A percentile compares a stretch with the other conserved stretches of the same genome.
phyloP scores from a whole-genome alignment of 2,797 vertebrate genomes.

The Arremon aurantiirostris region DNA sequence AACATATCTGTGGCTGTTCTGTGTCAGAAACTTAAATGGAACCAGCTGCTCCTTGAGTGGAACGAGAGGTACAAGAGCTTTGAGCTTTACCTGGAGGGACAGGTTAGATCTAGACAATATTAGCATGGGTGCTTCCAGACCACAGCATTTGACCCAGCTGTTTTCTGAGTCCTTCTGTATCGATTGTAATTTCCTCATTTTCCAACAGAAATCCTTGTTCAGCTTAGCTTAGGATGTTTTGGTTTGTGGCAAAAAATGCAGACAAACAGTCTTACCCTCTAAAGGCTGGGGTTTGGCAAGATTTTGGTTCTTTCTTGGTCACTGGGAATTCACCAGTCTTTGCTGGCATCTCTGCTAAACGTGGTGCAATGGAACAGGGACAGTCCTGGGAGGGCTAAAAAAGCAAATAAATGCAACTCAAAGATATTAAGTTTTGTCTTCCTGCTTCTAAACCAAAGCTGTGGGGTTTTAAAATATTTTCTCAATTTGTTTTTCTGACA shows the following conservation, averaged over 20 bases:
- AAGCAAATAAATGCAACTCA: not conserved
- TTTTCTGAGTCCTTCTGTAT: not conserved
- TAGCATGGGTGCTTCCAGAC: accelerated
- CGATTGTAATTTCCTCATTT: not conserved
- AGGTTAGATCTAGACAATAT: no score
- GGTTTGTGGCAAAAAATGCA: not conserved
- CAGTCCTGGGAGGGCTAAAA: not conserved
- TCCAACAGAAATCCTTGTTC: not conserved
- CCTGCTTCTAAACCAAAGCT: not conserved
- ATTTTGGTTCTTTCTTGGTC: accelerated
- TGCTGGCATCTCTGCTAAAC: accelerated
- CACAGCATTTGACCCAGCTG: not conserved
- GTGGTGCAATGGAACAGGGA: accelerated
- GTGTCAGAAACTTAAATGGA: not conserved
- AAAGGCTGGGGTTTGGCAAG: not conserved
- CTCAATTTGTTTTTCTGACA: not conserved
- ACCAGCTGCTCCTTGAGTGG: not conserved
- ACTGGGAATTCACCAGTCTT: accelerated
- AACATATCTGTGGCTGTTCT: not conserved
- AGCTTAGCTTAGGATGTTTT: not conserved
- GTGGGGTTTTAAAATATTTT: not conserved
- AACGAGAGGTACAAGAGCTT: not conserved
- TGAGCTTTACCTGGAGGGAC: not conserved
- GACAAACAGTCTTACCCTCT: not conserved
- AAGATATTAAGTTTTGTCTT: not conserved